A percentile compares a stretch with the other conserved stretches of the same genome.
Conservation (phyloP, 2,113 vertebrate genomes). For the Hyla sarda region DNA sequence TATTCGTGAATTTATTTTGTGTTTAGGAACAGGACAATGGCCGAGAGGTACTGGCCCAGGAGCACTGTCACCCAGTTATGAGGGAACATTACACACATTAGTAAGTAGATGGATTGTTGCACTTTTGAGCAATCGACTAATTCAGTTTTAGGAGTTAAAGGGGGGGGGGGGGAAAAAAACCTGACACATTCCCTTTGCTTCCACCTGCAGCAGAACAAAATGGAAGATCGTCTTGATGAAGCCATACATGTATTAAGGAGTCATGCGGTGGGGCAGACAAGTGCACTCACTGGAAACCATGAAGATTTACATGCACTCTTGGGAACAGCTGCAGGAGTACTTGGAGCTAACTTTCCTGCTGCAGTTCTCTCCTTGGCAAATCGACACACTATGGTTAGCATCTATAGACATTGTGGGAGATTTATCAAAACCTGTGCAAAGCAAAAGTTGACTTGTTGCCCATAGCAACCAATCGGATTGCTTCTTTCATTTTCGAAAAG, state of each 20-base stretch:
- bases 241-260: conserved; percentile 95
- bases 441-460: too few species aligned
- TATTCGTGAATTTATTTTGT: too few species aligned
- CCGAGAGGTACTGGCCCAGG: conserved; percentile 84
- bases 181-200: background rate
- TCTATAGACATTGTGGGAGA: background rate
- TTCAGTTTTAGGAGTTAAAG: background rate
- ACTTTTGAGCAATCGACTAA: too few species aligned
- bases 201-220: conserved; percentile 85
- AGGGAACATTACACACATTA: conserved; percentile 89
- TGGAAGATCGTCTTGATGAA: conserved; percentile 97
- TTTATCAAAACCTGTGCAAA: too few species aligned
- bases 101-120: conserved; percentile 70
- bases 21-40: conserved; percentile 90
- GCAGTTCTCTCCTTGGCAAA: conserved; percentile 83
- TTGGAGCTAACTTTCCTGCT: conserved; percentile 82
- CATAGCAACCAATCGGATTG: too few species aligned
- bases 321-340: conserved; percentile 72
- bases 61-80: conserved; percentile 92
- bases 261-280: conserved; percentile 89
- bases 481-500: too few species aligned
- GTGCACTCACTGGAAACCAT: conserved; percentile 72
- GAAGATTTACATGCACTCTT: conserved; percentile 86
- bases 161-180: background rate
- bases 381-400: conserved; percentile 88